Conservation (phyloP, 2,888 invertebrate genomes). For the Azorinus chamasolen region DNA sequence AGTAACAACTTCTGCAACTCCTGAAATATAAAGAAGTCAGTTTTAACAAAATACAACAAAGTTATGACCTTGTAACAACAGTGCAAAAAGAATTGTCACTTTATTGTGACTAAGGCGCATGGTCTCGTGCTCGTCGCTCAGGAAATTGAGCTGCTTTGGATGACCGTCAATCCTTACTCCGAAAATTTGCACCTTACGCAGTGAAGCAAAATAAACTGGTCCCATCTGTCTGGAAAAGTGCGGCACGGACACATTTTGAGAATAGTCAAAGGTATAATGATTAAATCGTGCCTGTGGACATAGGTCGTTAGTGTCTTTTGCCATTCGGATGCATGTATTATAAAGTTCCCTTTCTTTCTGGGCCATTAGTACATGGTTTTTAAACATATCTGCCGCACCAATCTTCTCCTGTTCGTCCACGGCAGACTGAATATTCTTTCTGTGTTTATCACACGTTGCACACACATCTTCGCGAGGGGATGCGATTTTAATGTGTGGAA, state of each 20-base stretch:
- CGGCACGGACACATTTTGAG: constrained; percentile 33
- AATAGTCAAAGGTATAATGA: constrained; percentile 44
- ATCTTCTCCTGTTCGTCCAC: constrained; percentile 33
- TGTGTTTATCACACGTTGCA: constrained; percentile 21
- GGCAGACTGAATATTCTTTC: constrained; percentile 17
- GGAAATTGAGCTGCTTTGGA: constrained; percentile 39
- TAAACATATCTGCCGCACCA: constrained; percentile 5
- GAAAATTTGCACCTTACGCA: constrained; percentile 49
- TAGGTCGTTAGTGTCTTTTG: constrained; percentile 3
- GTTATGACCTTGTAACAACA: no score
- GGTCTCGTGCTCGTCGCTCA: constrained; percentile 39
- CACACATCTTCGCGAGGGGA: constrained; percentile 40
- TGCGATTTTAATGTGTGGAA: constrained; percentile 30
- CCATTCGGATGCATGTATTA: constrained; percentile 9
- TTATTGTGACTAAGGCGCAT: no score
- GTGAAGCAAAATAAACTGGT: constrained; percentile 30
- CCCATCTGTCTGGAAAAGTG: constrained; percentile 34
- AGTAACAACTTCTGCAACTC: no score
- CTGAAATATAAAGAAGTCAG: no score
- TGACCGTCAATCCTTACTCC: constrained; percentile 42
- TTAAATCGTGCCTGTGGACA: neutral
- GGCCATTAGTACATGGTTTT: constrained; percentile 16
- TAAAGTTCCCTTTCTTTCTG: constrained; percentile 13
- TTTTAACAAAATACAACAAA: no score
- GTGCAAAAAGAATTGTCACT: no score